Evolutionary conservation across 2,888 invertebrate genomes (phyloP), one percentile per base, ranked within the genome.

Genomic region (Cerceris rybyensis): DNA sequence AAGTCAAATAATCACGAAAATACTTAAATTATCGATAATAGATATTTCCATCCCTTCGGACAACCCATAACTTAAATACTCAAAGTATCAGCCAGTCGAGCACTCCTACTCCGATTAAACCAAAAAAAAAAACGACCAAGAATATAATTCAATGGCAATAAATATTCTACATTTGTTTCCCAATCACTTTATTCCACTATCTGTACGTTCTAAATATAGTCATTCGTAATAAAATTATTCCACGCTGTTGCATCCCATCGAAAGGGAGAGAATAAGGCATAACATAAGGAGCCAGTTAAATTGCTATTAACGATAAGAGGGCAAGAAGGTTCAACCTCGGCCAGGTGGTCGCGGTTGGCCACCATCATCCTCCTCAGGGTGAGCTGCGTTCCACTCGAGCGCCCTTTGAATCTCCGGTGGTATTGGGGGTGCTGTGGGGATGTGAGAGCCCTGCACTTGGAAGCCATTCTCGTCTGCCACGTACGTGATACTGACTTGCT

Each of bases 361-460:
- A 72, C 84, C 89, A 70, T 90, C 90, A 75, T 92, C 91, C 80
- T 93, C 92, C 73, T 92, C 92, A 43, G 93, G 93, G 75, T 93
- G 93, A 64, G 93, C 92, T 71, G 92, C 92, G 89, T 92, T 93
- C 91, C 91, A 93, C 64, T 92, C 93, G 74, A 93, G 91, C 71
- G 93, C 92, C 81, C 92, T 89, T 78, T 88, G 91, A 83, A 93
- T 93, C 77, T 92, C 93, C 76, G 91, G 92, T 4, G 93, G 93
- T 78, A 93, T 92, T 70, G 93, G 93, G 4, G 93, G 93, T 28
- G 93, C 90, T 66, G 93, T 93, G 55, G 93, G 93, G 74, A 93
- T 91, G 83, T 93, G 93, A 13, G 92, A 91, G 58, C 93, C 93
- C 87, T 91, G 91, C 61, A 92, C 92, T 64, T 93, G 88, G 91